Conservation (phyloP, 2,888 invertebrate genomes). For the Cantharis rustica region DNA sequence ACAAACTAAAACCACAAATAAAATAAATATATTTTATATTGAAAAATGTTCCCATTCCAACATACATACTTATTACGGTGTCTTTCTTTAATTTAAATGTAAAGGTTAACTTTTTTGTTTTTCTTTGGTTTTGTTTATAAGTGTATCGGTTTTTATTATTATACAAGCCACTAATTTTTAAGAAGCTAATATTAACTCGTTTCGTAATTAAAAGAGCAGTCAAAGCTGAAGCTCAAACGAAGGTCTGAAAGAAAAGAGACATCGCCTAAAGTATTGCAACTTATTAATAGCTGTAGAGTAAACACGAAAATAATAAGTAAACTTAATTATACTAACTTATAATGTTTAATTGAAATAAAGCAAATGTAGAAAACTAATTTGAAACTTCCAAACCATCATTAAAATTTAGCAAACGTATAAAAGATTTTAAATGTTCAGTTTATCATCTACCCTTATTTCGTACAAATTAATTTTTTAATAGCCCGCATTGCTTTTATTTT, state of each 20-base stretch:
- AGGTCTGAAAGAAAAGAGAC: neutral
- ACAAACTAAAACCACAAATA: neutral
- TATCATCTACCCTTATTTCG: neutral
- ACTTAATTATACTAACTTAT: neutral
- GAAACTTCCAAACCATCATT: neutral
- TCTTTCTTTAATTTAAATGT: neutral
- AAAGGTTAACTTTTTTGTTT: neutral
- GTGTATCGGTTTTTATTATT: neutral
- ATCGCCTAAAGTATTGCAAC: neutral
- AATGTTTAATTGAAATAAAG: neutral
- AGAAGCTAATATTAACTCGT: neutral
- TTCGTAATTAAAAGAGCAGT: neutral
- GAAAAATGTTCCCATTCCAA: neutral
- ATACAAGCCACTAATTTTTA: neutral
- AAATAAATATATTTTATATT: neutral
- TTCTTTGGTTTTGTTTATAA: neutral
- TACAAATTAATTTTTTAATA: neutral
- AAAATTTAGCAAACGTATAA: neutral
- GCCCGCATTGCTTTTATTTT: slow-evolving; percentile 4
- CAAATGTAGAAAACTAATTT: neutral
- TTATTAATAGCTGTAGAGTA: neutral
- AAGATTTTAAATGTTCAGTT: neutral
- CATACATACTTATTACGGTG: neutral
- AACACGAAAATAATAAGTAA: neutral
- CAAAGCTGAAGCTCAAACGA: neutral